Percentiles rank a stretch among this genome's conserved stretches.
Conservation (phyloP, 2,797 vertebrate species). For the Tarsius wallacei region DNA sequence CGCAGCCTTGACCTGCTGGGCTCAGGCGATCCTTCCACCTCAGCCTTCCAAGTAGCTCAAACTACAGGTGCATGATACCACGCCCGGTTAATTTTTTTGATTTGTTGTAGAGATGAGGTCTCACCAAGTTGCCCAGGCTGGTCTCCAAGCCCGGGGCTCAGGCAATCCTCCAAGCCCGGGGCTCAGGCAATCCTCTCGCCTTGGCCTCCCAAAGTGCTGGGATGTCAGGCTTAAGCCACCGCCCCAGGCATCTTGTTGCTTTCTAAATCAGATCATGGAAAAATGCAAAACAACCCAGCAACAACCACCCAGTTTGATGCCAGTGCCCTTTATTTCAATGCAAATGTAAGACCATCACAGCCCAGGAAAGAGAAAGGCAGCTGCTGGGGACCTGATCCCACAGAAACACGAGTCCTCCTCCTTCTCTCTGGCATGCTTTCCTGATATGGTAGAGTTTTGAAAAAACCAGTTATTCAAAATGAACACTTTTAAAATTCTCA, state of each 20-base stretch:
- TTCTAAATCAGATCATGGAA: conserved; percentile 61
- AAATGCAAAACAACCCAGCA: conserved; percentile 73
- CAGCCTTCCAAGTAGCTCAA: too few species aligned
- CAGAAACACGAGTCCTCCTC: conserved; percentile 11
- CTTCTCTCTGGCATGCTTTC: background rate
- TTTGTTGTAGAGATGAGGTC: too few species aligned
- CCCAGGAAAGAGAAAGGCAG: conserved; percentile 2
- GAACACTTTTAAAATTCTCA: conserved; percentile 54
- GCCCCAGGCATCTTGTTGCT: background rate
- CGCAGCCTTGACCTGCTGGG: too few species aligned
- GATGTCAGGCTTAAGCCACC: too few species aligned
- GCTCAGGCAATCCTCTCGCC: too few species aligned
- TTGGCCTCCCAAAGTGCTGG: too few species aligned
- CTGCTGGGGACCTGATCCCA: background rate
- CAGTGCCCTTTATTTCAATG: conserved; percentile 64
- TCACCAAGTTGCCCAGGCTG: too few species aligned
- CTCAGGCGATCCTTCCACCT: too few species aligned
- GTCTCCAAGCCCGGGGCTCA: too few species aligned
- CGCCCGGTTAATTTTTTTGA: too few species aligned
- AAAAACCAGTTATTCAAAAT: conserved; percentile 57
- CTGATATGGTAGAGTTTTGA: background rate
- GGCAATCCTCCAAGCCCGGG: too few species aligned
- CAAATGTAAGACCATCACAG: conserved; percentile 72
- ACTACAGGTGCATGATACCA: too few species aligned
- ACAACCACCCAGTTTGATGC: conserved; percentile 49